Evolutionary conservation across 2,888 invertebrate genomes (phyloP).

Genomic region (Oegoconia quadripuncta): DNA sequence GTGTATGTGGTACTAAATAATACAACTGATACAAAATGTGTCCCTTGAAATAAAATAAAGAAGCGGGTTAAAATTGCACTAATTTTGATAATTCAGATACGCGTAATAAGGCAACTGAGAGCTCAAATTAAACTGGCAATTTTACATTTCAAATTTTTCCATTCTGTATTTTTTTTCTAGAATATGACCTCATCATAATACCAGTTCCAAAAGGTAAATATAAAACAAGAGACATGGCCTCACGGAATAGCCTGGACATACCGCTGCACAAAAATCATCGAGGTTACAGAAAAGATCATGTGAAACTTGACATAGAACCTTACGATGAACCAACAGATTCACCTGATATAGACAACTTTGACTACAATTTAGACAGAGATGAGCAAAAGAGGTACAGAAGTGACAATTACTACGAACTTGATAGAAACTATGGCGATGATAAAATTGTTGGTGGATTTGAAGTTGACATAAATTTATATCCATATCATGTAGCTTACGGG

Average conservation of each 20-base stretch:
- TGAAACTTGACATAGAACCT: slow-evolving; percentile 48
- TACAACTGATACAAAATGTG: no score
- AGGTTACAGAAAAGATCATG: slow-evolving; percentile 18
- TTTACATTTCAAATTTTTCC: no score
- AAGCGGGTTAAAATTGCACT: no score
- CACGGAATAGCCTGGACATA: slow-evolving; percentile 7
- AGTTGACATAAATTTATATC: slow-evolving; percentile 64
- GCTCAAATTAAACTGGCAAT: no score
- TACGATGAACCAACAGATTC: slow-evolving; percentile 51
- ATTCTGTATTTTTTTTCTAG: slow-evolving; percentile 39
- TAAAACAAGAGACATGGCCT: slow-evolving; percentile 8
- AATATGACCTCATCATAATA: slow-evolving; percentile 53
- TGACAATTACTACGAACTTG: background rate
- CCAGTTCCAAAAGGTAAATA: slow-evolving; percentile 33
- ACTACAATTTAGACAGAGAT: slow-evolving; percentile 37
- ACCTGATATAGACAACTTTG: slow-evolving; percentile 50
- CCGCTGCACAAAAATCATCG: slow-evolving; percentile 7
- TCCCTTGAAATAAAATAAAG: no score
- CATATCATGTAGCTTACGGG: slow-evolving; percentile 67
- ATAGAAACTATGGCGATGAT: slow-evolving; percentile 37
- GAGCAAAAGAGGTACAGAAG: slow-evolving; percentile 17
- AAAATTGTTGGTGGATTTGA: slow-evolving; percentile 66
- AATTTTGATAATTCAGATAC: no score
- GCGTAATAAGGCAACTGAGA: no score
- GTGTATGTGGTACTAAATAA: no score